A percentile compares a stretch with the other conserved stretches of the same genome.
Evolutionary conservation across 2,888 invertebrate species (phyloP).

Genomic region (Anthophora plumipes): DNA sequence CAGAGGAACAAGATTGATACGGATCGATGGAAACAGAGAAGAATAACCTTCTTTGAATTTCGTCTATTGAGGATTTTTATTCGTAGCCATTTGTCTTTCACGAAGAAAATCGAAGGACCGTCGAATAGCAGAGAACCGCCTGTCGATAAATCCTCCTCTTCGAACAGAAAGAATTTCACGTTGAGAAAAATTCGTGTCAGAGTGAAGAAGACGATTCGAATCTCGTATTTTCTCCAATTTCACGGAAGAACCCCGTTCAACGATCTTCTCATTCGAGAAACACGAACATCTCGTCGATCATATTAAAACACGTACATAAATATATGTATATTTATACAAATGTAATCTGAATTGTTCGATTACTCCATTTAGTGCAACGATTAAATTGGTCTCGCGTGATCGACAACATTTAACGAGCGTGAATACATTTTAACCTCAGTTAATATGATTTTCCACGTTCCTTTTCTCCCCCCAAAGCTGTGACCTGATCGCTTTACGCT

Average conservation of each 20-base stretch:
- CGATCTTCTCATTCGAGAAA: not conserved
- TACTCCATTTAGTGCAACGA: constrained; percentile 31
- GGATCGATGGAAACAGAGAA: not conserved
- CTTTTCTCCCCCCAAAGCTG: no score
- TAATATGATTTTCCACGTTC: constrained; percentile 1
- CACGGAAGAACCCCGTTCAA: not conserved
- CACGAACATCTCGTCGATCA: not conserved
- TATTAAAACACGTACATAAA: not conserved
- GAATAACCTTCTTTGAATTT: not conserved
- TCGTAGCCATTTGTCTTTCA: not conserved
- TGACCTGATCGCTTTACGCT: constrained; percentile 1
- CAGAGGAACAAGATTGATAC: not conserved
- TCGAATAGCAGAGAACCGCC: not conserved
- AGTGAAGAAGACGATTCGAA: not conserved
- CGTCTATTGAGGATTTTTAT: not conserved
- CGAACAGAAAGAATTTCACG: no score
- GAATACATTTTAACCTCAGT: constrained; percentile 11
- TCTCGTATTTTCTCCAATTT: not conserved
- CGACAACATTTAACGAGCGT: constrained; percentile 17
- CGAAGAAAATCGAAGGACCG: not conserved
- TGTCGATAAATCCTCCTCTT: not conserved
- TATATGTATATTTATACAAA: no score
- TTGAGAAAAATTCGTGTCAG: not conserved
- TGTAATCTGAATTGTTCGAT: constrained; percentile 37
- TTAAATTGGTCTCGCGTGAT: constrained; percentile 38